A percentile compares a stretch with the other conserved stretches of the same genome.
These are phyloP conservation scores for Oxyscelio sp. DNA, from an alignment of 2,888 invertebrate genomes.

Conservation along the genomic window DNA sequence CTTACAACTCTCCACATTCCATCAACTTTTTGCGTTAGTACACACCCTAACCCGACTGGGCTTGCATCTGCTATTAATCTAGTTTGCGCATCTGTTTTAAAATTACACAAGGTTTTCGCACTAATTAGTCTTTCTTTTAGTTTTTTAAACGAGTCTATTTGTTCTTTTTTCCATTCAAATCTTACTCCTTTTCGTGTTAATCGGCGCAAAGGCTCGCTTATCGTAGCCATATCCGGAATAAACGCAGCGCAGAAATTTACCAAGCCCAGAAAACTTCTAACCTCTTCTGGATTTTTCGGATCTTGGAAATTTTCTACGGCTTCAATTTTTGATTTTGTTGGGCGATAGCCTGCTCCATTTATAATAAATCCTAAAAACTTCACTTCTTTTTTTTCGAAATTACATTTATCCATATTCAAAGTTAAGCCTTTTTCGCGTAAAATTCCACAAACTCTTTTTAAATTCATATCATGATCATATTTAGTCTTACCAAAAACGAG, in stretches of 20 bases:
- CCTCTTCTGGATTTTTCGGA: conserved; percentile 43
- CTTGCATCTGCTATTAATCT: conserved; percentile 84
- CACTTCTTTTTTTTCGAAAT: conserved; percentile 46
- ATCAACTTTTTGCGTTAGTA: conserved; percentile 67
- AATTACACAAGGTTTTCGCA: conserved; percentile 79
- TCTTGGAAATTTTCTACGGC: conserved; percentile 34
- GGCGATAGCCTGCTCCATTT: conserved; percentile 42
- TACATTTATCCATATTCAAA: conserved; percentile 72
- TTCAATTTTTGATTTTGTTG: conserved; percentile 42
- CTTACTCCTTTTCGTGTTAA: background rate
- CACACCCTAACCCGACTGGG: conserved; percentile 81
- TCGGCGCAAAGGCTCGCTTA: conserved; percentile 76
- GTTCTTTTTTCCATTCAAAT: conserved; percentile 2
- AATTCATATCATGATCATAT: conserved; percentile 28
- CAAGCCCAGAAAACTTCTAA: conserved; percentile 65
- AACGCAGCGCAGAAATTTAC: conserved; percentile 78
- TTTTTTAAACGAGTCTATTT: background rate
- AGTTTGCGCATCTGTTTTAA: conserved; percentile 79
- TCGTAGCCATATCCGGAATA: conserved; percentile 76
- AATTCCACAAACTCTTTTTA: background rate
- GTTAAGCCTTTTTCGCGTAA: conserved; percentile 61
- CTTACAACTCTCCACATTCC: conserved; percentile 82
- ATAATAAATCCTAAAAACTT: conserved; percentile 78
- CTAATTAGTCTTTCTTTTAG: background rate
- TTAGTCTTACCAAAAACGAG: conserved; percentile 12